Base-by-base conservation (phyloP, 2,113 vertebrate genomes). In the Campylomormyrus tamandua region DNA sequence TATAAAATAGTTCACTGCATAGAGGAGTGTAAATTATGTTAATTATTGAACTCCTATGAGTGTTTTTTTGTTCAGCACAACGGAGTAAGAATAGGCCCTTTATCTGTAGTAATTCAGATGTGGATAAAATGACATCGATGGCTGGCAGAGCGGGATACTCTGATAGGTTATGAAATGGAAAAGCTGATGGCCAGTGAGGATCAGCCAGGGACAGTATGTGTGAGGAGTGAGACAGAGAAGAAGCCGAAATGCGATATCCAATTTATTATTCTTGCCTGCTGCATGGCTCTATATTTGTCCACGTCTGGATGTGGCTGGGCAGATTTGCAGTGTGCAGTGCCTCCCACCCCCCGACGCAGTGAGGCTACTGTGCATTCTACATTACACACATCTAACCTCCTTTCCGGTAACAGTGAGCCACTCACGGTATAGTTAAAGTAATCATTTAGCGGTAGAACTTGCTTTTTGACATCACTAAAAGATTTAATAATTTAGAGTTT, bases 221-320 rank as follows among this genome's bases (percentile, higher is more conserved):
- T 21, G 62, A 77, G 45, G 17, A 31, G 35, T 50, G 48, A 42
- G 21, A 27, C 46, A 80, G 45, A 80, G 35, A 80, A 80, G 17
- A 48, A 21, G 27, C 58, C 10, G 87, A 24, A 74, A 88, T 21
- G 77, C 45, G 83, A 90, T 91, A 90, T 88, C 50, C 24, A 46
- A 80, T 86, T 52, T 62, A 90, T 70, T 86, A 70, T 21, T 39
- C 87, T 83, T n/a, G 46, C n/a, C 70, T 74, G 56, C 50, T 89
- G 27, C 21, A 58, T 48, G 17, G 84, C 42, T 91, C 90, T 90
- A 91, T 90, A 87, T 91, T n/a, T 52, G 89, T 77, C 83, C 49
- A 49, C 45, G 90, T 90, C 88, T 87, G 88, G 53, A 90, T 88
- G 84, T 48, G 27, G 11, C n/a, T n/a, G 70, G 49, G 89, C 49